Percentiles rank a stretch among this genome's conserved stretches.
These are phyloP conservation scores for Pteropus alecto DNA, from an alignment of 2,113 vertebrate species.

Conservation along the genomic window DNA sequence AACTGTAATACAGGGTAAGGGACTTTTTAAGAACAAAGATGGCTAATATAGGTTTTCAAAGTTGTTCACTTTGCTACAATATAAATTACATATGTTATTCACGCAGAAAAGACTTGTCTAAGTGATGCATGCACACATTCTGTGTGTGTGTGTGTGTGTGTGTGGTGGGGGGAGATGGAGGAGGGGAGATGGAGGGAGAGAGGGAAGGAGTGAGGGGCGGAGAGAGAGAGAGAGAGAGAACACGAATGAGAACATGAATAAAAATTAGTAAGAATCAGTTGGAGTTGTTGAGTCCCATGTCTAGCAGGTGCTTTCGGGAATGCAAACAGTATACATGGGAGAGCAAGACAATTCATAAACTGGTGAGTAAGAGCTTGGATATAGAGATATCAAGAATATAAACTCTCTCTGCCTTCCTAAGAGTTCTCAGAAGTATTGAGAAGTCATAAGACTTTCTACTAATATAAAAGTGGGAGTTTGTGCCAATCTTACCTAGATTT, in stretches of 20 bases:
- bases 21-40: background rate
- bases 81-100: background rate
- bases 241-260: background rate
- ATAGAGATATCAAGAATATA: background rate
- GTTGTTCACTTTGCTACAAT: background rate
- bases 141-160: background rate
- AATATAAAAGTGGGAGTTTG: background rate
- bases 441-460: background rate
- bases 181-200: background rate
- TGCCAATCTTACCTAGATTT: background rate
- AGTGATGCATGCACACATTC: background rate
- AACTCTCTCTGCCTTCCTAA: background rate
- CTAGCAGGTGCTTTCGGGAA: background rate
- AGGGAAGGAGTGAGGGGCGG: background rate
- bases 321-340: background rate
- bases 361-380: background rate
- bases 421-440: background rate
- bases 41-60: background rate
- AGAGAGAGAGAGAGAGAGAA: background rate
- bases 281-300: background rate
- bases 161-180: background rate
- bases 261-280: background rate
- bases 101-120: background rate
- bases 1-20: background rate
- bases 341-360: background rate